Percentiles rank a stretch among this genome's conserved stretches.
These are phyloP conservation scores for Neolamprologus devosi DNA, from an alignment of 2,113 vertebrate genomes.

Conservation along the genomic window DNA sequence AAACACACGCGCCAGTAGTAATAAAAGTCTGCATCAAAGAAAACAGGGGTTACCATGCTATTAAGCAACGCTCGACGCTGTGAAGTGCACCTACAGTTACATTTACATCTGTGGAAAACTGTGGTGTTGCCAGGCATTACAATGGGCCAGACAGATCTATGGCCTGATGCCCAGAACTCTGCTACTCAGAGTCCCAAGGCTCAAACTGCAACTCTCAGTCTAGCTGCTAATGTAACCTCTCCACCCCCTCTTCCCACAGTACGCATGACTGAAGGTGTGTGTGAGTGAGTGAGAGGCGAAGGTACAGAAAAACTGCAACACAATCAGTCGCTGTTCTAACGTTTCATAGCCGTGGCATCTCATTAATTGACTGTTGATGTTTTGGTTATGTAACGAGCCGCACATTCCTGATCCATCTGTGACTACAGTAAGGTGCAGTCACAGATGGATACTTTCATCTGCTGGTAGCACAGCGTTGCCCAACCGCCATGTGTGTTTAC, in stretches of 20 bases:
- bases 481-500: constrained; percentile 4
- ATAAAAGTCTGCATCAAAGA: neutral
- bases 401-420: constrained; percentile 17
- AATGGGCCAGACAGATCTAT: constrained; percentile 37
- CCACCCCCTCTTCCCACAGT: neutral
- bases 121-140: constrained; percentile 5
- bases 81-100: constrained; percentile 25
- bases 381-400: neutral
- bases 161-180: constrained; percentile 41
- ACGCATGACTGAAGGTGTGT: neutral
- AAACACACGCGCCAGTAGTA: neutral
- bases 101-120: constrained; percentile 24
- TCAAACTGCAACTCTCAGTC: neutral
- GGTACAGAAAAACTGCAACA: neutral
- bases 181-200: neutral
- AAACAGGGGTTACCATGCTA: neutral
- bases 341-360: neutral
- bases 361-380: neutral
- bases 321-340: neutral
- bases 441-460: constrained; percentile 23
- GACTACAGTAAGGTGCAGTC: neutral
- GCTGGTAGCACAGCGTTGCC: neutral
- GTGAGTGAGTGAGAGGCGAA: neutral
- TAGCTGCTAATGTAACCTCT: constrained; percentile 2
- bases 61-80: neutral